Evolutionary conservation across 2,797 vertebrate species (phyloP), one percentile per base, ranked within the genome.

Genomic region (Octomys mimax): DNA sequence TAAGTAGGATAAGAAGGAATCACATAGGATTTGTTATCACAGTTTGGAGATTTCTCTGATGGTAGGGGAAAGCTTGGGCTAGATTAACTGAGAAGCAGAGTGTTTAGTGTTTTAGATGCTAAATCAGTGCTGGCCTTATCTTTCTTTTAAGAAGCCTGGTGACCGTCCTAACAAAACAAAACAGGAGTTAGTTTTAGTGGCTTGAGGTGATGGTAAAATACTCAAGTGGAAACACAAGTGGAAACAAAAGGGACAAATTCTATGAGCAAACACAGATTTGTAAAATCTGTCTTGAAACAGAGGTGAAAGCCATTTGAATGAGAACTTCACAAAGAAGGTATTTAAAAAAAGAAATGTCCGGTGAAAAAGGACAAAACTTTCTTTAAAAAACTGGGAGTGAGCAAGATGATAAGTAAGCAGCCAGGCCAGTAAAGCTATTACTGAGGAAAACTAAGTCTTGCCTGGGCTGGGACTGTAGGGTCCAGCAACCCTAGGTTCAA

Each of bases 231-330:
- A 91, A 96, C 24, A 31, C 52, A 92, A 85, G 62, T 33, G 19
- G 71, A 92, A 91, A 96, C 24, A 31, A 83, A 13, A 6, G 61
- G 59, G n/a, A 26, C 28, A 86, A 91, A 92, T 14, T 92, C 5
- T 75, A 12, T n/a, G 80, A 96, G 52, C 33, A 92, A 57, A 80
- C 22, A 92, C 2, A 92, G 18, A 92, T 42, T 31, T 93, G 12
- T 70, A 95, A 82, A 86, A 91, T 46, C 85, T 84, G 28, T 59
- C 57, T 22, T 91, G 57, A 94, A 86, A 93, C 42, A 94, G 80
- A 88, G 36, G 19, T 66, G 39, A 80, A 80, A 84, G 52, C 0
- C 16, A 24, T 19, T 81, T 10, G 26, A 91, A 62, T 24, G 31
- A 92, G 13, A 86, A 7, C 5, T 42, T 28, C 16, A 62, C 33